phyloP scores from a whole-genome alignment of 53 echinoderm and acorn worm species.

The Luidia sarsii region DNA sequence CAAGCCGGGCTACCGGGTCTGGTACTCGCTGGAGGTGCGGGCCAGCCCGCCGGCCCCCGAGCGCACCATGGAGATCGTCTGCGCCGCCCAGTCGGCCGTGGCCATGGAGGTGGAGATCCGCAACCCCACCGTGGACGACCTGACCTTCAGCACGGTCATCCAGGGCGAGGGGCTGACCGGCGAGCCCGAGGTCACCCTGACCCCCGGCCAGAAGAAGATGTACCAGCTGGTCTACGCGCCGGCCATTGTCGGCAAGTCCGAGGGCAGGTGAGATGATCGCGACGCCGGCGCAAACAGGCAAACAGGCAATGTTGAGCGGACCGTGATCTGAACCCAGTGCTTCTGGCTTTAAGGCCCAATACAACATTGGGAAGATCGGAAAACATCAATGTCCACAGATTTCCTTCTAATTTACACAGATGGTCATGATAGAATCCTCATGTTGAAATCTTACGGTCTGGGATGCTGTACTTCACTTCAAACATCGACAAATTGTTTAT shows the following conservation, averaged over 20 bases:
- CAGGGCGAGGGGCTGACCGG: slow-evolving; percentile 90
- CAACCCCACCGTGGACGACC: slow-evolving; percentile 77
- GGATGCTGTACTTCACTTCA: too few relatives aligned
- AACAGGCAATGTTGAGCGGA: too few relatives aligned
- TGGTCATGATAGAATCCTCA: too few relatives aligned
- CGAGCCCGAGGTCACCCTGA: slow-evolving; percentile 63
- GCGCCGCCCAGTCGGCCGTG: slow-evolving; percentile 91
- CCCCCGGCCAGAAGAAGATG: slow-evolving; percentile 80
- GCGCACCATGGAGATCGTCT: slow-evolving; percentile 67
- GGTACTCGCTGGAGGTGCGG: slow-evolving; percentile 88
- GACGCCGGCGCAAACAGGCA: too few relatives aligned
- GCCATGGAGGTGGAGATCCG: slow-evolving; percentile 92
- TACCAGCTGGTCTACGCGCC: slow-evolving; percentile 93
- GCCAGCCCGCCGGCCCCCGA: slow-evolving; percentile 77
- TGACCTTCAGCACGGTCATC: slow-evolving; percentile 78
- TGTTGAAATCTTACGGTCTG: too few relatives aligned
- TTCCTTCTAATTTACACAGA: too few relatives aligned
- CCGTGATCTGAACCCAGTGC: too few relatives aligned
- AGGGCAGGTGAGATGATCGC: slow-evolving; percentile 96
- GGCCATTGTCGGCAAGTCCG: slow-evolving; percentile 75
- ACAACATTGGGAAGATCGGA: too few relatives aligned
- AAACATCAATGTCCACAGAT: too few relatives aligned
- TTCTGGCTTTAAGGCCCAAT: too few relatives aligned
- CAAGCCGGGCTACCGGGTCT: slow-evolving; percentile 86
- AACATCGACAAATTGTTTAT: too few relatives aligned